A percentile compares a stretch with the other conserved stretches of the same genome.
These are phyloP conservation scores for Caenorhabditis sp. DNA, from an alignment of 2,888 invertebrate genomes.

Conservation along the genomic window DNA sequence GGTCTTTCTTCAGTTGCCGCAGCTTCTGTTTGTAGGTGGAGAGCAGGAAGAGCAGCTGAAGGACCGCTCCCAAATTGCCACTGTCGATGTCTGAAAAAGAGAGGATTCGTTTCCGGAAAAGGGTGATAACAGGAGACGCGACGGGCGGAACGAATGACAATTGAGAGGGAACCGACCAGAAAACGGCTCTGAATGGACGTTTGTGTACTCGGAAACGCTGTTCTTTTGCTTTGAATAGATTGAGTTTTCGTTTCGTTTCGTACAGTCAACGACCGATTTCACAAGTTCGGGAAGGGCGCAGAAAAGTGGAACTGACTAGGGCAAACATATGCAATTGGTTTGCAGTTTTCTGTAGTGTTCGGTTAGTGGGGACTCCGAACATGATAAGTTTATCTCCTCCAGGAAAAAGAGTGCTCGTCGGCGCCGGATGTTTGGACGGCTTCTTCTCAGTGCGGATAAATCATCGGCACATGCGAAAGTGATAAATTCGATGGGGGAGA, in stretches of 20 bases:
- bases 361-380: no score
- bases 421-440: conserved; percentile 18
- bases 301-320: no score
- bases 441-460: conserved; percentile 15
- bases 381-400: no score
- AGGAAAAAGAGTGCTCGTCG: conserved; percentile 4
- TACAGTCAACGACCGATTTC: no score
- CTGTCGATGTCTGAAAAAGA: conserved; percentile 87
- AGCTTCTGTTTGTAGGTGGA: conserved; percentile 87
- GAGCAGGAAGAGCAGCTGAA: conserved; percentile 94
- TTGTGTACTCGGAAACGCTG: background rate
- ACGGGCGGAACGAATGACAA: conserved; percentile 7
- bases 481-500: conserved; percentile 31
- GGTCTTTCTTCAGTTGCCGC: conserved; percentile 63
- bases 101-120: background rate
- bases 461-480: conserved; percentile 53
- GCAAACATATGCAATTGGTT: no score
- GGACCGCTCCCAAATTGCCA: conserved; percentile 93
- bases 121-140: background rate
- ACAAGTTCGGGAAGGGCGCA: no score
- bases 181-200: no score
- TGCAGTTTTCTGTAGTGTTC: no score
- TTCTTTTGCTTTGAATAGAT: no score
- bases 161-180: no score
- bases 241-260: no score